Percentiles rank a stretch among this genome's conserved stretches.
Evolutionary conservation across 1,140 invertebrate species (phyloP).

Genomic region (Listronotus bonariensis): DNA sequence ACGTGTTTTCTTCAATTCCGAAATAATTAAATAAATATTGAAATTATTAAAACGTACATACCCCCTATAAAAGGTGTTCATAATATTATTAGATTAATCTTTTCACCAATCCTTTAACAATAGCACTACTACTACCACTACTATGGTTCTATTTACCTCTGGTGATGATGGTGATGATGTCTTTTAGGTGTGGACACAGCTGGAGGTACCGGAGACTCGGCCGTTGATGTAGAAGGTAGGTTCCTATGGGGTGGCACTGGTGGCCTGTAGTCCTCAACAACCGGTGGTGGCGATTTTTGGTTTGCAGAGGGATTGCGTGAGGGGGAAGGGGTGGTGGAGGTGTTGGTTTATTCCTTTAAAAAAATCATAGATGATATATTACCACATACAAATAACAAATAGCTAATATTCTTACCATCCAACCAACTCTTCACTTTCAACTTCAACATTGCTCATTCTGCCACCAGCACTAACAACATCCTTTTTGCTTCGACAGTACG

Average conservation of each 20-base stretch:
- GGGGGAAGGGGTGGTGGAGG: constrained; percentile 63
- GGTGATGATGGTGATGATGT: constrained; percentile 32
- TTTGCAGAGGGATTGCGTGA: constrained; percentile 54
- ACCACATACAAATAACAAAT: too few species aligned
- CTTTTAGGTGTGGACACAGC: constrained; percentile 25
- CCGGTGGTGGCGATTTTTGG: constrained; percentile 12
- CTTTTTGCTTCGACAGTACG: constrained; percentile 68
- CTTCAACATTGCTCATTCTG: constrained; percentile 34
- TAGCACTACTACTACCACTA: too few species aligned
- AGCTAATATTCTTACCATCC: constrained; percentile 45
- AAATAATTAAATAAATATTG: too few species aligned
- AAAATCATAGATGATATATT: neutral
- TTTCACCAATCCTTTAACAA: too few species aligned
- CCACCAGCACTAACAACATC: constrained; percentile 19
- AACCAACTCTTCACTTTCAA: constrained; percentile 44
- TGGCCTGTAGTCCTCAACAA: constrained; percentile 72
- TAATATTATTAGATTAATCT: too few species aligned
- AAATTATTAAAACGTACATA: too few species aligned
- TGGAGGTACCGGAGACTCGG: constrained; percentile 30
- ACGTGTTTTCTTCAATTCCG: too few species aligned
- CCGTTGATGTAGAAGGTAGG: constrained; percentile 48
- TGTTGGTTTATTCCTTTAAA: constrained; percentile 53
- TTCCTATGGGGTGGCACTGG: constrained; percentile 86
- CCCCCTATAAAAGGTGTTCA: too few species aligned
- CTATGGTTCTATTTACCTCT: constrained; percentile 13